phyloP scores from a whole-genome alignment of 2,888 invertebrate species.

The Trichacis sp. region DNA sequence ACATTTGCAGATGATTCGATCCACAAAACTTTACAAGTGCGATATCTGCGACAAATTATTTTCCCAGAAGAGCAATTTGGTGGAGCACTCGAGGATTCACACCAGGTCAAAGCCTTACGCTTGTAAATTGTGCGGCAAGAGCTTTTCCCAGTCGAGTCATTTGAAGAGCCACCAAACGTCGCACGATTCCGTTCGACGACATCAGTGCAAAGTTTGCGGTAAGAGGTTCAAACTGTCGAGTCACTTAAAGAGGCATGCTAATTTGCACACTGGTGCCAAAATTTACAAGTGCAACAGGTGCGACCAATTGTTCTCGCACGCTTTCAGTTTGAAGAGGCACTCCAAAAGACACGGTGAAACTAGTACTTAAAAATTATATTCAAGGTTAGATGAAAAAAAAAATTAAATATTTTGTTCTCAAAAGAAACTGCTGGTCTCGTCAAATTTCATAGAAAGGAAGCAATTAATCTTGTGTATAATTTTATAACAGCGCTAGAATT shows the following conservation, averaged over 20 bases:
- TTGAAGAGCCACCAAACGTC: constrained; percentile 61
- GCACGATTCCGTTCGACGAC: constrained; percentile 56
- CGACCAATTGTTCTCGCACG: constrained; percentile 69
- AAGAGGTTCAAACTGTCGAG: constrained; percentile 63
- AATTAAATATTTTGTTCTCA: no score
- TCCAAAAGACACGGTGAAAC: constrained; percentile 68
- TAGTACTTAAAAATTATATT: constrained; percentile 70
- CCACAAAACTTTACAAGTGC: constrained; percentile 60
- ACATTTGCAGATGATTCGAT: constrained; percentile 61
- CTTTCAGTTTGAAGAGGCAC: constrained; percentile 71
- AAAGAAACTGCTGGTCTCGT: no score
- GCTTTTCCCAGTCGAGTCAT: constrained; percentile 65
- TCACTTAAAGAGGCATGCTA: constrained; percentile 63
- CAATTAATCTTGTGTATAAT: no score
- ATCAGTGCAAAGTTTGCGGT: constrained; percentile 63
- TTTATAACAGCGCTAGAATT: no score
- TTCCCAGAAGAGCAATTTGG: constrained; percentile 60
- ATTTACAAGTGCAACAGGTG: constrained; percentile 68
- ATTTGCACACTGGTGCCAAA: constrained; percentile 59
- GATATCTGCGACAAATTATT: constrained; percentile 62
- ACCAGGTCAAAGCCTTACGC: constrained; percentile 63
- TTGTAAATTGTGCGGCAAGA: constrained; percentile 60
- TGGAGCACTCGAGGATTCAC: constrained; percentile 63
- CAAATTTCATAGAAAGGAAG: no score
- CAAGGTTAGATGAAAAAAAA: no score